Conservation (phyloP, 2,888 invertebrate genomes). For the Acrobasis suavella region DNA sequence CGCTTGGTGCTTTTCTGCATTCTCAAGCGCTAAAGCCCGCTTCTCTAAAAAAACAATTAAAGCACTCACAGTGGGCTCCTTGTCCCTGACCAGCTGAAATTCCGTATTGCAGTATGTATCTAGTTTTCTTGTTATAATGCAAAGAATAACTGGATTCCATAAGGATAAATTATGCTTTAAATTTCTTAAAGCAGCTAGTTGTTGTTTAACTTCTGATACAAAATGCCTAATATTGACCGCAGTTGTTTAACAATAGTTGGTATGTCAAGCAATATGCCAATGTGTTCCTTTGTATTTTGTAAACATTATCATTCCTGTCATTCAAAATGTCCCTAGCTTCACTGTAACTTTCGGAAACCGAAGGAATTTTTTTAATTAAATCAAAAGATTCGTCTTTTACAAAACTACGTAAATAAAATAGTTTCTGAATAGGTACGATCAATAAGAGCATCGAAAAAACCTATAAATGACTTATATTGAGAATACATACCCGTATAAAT, state of each 20-base stretch:
- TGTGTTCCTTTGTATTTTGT: conserved; percentile 1
- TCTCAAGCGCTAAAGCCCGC: too few species aligned
- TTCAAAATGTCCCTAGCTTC: neutral
- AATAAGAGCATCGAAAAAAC: too few species aligned
- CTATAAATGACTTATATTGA: too few species aligned
- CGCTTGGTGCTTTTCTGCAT: too few species aligned
- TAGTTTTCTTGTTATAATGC: too few species aligned
- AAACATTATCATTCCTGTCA: neutral
- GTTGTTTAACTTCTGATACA: neutral
- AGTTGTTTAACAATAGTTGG: neutral
- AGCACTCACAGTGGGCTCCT: too few species aligned
- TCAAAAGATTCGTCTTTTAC: neutral
- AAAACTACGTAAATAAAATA: conserved; percentile 1
- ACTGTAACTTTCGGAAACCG: neutral
- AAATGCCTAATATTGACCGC: neutral
- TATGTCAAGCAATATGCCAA: neutral
- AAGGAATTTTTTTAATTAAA: neutral
- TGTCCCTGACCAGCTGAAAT: too few species aligned
- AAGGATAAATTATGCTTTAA: neutral
- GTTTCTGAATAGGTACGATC: neutral
- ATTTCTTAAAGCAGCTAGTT: neutral
- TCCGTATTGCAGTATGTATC: too few species aligned
- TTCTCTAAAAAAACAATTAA: too few species aligned
- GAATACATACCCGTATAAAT: too few species aligned
- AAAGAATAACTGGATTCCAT: too few species aligned